Percentiles rank a stretch among this genome's conserved stretches.
phyloP scores from a whole-genome alignment of 2,113 vertebrate species.

The Catagonus wagneri region DNA sequence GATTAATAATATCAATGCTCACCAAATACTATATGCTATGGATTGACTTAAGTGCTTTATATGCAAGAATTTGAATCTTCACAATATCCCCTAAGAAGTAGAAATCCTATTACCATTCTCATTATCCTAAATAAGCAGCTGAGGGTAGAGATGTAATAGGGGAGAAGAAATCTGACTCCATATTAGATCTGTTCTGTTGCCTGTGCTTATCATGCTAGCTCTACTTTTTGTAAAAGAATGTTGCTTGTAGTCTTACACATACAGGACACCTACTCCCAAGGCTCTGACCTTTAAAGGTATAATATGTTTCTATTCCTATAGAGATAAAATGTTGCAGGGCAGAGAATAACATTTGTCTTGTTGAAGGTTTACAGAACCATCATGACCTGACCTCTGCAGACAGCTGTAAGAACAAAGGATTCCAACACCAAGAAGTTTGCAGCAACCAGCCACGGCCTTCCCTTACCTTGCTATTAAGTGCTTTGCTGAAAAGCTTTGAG shows the following conservation, averaged over 20 bases:
- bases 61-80: neutral
- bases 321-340: neutral
- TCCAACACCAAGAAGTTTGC: neutral
- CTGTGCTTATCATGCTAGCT: neutral
- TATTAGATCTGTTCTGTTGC: neutral
- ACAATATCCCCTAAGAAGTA: neutral
- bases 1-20: neutral
- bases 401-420: neutral
- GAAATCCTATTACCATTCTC: neutral
- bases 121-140: neutral
- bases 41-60: neutral
- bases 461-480: accelerated
- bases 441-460: too few relatives aligned
- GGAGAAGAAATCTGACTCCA: neutral
- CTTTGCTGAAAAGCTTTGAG: neutral
- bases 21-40: neutral
- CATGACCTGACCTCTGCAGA: neutral
- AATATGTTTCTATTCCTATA: neutral
- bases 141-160: neutral
- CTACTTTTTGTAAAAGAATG: neutral
- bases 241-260: neutral
- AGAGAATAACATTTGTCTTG: neutral
- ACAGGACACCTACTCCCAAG: neutral
- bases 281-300: neutral
- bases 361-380: neutral